These are phyloP conservation scores for Diplolepis rosae DNA, from an alignment of 2,888 invertebrate genomes.

Conservation along the genomic window DNA sequence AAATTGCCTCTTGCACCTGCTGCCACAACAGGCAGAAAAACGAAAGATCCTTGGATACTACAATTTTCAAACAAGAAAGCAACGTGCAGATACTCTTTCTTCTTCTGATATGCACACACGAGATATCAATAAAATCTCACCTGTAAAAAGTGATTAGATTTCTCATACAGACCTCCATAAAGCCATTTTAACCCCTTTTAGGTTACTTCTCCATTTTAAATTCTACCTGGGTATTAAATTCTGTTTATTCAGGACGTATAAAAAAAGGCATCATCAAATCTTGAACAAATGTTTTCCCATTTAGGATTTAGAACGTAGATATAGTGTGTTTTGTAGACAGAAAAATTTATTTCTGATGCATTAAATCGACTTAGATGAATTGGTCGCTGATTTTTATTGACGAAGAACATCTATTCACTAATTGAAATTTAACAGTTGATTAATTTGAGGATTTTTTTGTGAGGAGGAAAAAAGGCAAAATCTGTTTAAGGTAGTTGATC, in stretches of 20 bases:
- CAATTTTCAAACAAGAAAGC: neutral
- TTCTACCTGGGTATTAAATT: neutral
- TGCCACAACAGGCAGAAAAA: constrained; percentile 6
- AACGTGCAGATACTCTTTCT: neutral
- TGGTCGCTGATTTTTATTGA: neutral
- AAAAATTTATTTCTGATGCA: neutral
- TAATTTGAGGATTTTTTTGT: no score
- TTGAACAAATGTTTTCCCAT: constrained; percentile 2
- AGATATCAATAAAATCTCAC: neutral
- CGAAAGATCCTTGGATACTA: neutral
- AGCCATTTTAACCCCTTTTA: neutral
- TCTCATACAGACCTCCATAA: neutral
- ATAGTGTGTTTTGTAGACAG: constrained; percentile 5
- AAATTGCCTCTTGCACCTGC: constrained; percentile 6
- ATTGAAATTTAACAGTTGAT: no score
- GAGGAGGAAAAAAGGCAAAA: no score
- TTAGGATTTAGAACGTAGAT: no score
- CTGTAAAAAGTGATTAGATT: neutral
- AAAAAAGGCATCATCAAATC: neutral
- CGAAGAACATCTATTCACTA: no score
- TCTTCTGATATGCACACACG: neutral
- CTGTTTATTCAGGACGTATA: neutral
- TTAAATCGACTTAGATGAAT: neutral
- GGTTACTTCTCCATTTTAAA: neutral
- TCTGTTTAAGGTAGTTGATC: no score